Base-by-base conservation (phyloP, 2,113 vertebrate genomes). In the Chloropsis cyanopogon region DNA sequence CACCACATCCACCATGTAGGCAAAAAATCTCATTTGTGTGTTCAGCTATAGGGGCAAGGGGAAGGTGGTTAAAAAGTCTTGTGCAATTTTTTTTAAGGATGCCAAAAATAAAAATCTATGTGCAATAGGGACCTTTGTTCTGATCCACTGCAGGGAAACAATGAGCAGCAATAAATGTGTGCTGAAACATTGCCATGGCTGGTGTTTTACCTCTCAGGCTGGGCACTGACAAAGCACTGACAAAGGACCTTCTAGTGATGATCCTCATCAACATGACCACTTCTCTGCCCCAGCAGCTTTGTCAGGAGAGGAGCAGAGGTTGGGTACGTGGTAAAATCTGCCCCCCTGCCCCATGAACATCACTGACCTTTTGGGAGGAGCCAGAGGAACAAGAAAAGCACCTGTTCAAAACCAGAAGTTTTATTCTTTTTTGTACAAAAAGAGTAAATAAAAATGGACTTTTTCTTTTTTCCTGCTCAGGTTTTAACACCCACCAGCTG, bases 91-190 rank as follows among this genome's bases (percentile, higher is more conserved):
- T 86, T 92, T 91, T 95, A 68, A 94, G 91, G 73, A 97, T 96
- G 96, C 97, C 96, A 97, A 92, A 97, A 96, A 88, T 49, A 95
- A 92, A 84, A 84, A 77, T 68, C 71, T 61, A 95, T 76, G 95
- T 97, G 95, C 96, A 96, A 96, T 92, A 97, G 88, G 88, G 84
- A 96, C 89, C 65, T 93, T 91, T 0, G 52, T 97, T 96, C 78
- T 94, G 86, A 85, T 95, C 91, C 86, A 93, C 93, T 96, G 91
- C 97, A 98, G 96, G 96, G 90, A 97, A 97, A 92, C 64, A 71
- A 61, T 41, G 57, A 96, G 93, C 96, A 98, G 97, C 97, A 98
- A 98, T 98, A 98, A 98, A 98, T 37, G 24, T 75, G 56, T 11
- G 89, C 92, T 93, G 90, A 96, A 95, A 92, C 76, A 47, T 39